Conservation (phyloP, 2,888 invertebrate genomes). For the Keiferia lycopersicella region DNA sequence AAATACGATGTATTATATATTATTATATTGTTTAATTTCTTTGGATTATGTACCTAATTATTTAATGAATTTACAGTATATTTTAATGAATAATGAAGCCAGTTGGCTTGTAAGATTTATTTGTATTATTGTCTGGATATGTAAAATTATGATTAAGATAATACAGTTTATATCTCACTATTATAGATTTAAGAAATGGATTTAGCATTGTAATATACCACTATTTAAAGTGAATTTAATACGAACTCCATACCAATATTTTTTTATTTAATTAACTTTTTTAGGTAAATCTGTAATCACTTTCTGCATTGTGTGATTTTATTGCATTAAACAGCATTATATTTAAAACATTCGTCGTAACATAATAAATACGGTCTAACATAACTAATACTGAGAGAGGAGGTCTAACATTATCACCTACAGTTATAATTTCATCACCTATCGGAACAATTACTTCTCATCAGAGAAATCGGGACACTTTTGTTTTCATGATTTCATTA, state of each 20-base stretch:
- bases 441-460: too few relatives aligned
- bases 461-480: too few relatives aligned
- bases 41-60: neutral
- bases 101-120: neutral
- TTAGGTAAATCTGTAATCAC: neutral
- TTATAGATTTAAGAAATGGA: neutral
- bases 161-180: slow-evolving; percentile 3
- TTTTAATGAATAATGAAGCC: neutral
- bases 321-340: neutral
- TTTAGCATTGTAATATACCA: neutral
- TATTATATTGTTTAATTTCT: neutral
- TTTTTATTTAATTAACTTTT: neutral
- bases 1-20: neutral
- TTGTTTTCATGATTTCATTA: too few relatives aligned
- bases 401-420: too few relatives aligned
- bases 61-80: neutral
- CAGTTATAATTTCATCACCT: too few relatives aligned
- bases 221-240: neutral
- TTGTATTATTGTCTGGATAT: neutral
- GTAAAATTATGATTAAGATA: neutral
- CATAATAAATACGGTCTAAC: too few relatives aligned
- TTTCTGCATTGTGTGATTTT: neutral
- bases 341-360: too few relatives aligned
- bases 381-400: too few relatives aligned
- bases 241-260: neutral